Conservation (phyloP, 2,888 invertebrate species). For the Notodromas monacha region DNA sequence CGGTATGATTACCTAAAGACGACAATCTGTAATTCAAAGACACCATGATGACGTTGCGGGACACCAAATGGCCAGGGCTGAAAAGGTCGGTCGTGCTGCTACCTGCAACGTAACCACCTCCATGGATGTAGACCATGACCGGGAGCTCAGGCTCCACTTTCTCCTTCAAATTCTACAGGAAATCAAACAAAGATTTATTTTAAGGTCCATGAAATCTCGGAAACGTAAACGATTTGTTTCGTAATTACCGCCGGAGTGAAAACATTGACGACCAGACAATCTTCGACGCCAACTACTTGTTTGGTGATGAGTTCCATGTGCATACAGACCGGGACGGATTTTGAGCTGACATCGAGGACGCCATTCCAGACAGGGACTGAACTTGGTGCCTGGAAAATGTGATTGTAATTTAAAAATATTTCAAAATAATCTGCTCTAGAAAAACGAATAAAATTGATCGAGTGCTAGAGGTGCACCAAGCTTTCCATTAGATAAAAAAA, state of each 20-base stretch:
- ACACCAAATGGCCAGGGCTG: constrained; percentile 18
- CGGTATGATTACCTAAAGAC: no score
- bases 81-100: constrained; percentile 16
- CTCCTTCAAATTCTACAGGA: background rate
- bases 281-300: constrained; percentile 9
- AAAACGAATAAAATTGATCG: no score
- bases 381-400: background rate
- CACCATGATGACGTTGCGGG: constrained; percentile 17
- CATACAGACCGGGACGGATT: background rate
- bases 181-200: background rate
- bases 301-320: background rate
- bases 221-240: no score
- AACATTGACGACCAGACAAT: constrained; percentile 10
- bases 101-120: constrained; percentile 19
- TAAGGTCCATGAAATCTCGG: constrained; percentile 6
- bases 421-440: no score
- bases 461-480: no score
- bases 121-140: constrained; percentile 21
- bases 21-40: constrained; percentile 22
- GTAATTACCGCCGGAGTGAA: constrained; percentile 10
- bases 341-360: background rate
- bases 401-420: no score
- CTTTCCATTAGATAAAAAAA: no score
- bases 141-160: no score
- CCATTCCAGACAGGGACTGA: background rate